Evolutionary conservation across 2,888 invertebrate genomes (phyloP), one percentile per base, ranked within the genome.

Genomic region (Hoplodrina ambigua): DNA sequence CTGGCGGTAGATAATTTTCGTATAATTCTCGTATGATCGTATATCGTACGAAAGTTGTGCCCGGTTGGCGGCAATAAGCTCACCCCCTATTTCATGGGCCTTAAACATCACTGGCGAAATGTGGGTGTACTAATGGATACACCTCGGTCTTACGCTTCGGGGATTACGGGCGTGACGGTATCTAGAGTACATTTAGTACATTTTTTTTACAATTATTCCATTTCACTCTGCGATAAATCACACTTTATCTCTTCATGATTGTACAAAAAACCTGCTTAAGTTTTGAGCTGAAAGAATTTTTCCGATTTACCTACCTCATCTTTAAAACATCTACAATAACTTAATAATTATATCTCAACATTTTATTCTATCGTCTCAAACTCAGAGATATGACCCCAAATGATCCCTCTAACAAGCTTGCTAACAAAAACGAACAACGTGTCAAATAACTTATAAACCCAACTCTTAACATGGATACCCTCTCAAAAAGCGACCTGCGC

Each of bases 401-500:
- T 60, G 46, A 67, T 55, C 50, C 25, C 3, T 44, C 33, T 37
- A 60, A 49, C 52, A 52, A 72, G 67, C 50, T 44, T 37, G 20
- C 41, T 53, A 61, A 75, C 46, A 59, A 63, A 75, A 75, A 73
- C 59, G 50, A 52, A 72, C 41, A 53, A 11, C 44, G 13, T 56
- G 37, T 52, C 56, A 66, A 52, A 75, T 62, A 61, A 75, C 55
- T 37, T 66, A 70, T 46, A 44, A 66, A 20, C 30, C 60, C 25
- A 44, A 37, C 25, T 52, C 53, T 41, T 49, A 55, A 73, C 63
- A 68, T 62, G 67, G 62, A 72, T 63, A 69, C 44, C 62, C 73
- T 67, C 69, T 81, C 52, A 74, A 64, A 81, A 50, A 56, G 54
- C 52, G 62, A 67, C 56, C 64, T 54, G 25, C 20, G 55, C 67